Conservation (phyloP, 2,888 invertebrate species). For the Chaitophorus viminalis region DNA sequence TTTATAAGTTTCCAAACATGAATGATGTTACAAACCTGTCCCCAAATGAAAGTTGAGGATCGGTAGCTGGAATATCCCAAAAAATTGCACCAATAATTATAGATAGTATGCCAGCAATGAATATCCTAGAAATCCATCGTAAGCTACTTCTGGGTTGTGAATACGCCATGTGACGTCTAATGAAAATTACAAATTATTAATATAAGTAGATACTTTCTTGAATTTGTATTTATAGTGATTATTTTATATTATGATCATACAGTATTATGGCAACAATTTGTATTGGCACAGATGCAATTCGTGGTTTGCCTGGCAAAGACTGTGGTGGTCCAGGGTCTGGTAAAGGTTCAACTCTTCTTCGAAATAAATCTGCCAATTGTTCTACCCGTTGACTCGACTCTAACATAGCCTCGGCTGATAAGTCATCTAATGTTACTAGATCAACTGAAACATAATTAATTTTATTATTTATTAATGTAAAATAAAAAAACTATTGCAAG, state of each 20-base stretch:
- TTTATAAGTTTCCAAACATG: not conserved
- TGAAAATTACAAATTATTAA: constrained; percentile 43
- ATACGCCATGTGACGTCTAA: constrained; percentile 72
- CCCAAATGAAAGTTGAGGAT: constrained; percentile 71
- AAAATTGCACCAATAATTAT: constrained; percentile 86
- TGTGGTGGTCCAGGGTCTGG: constrained; percentile 83
- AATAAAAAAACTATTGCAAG: not conserved
- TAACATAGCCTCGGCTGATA: constrained; percentile 92
- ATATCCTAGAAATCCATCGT: constrained; percentile 80
- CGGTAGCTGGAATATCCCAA: constrained; percentile 86
- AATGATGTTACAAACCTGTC: constrained; percentile 64
- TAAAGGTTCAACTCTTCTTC: constrained; percentile 74
- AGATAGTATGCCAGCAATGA: constrained; percentile 84
- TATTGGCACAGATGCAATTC: constrained; percentile 74
- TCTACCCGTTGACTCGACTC: constrained; percentile 95
- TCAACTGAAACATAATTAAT: constrained; percentile 76
- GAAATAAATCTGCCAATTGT: constrained; percentile 84
- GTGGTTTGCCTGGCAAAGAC: constrained; percentile 75
- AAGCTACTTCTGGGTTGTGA: constrained; percentile 87
- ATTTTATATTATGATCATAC: constrained; percentile 67
- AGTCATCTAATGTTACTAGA: constrained; percentile 89
- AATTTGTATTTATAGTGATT: constrained; percentile 1
- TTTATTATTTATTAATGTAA: not conserved
- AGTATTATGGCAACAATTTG: constrained; percentile 78
- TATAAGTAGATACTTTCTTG: constrained; percentile 25